Base-by-base conservation (phyloP, 1,140 invertebrate genomes). In the Drosophila pandora region DNA sequence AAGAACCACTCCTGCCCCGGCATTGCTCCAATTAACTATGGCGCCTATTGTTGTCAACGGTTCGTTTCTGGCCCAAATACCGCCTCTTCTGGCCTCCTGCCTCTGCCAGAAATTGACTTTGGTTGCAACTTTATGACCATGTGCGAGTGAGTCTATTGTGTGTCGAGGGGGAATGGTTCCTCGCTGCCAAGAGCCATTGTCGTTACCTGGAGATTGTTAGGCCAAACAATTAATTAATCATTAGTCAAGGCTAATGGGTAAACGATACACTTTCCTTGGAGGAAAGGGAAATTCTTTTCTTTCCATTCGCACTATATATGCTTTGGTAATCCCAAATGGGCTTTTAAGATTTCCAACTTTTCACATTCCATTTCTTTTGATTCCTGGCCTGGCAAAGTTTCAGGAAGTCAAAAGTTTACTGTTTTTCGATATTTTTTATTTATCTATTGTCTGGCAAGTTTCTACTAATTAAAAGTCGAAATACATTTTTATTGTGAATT, bases 21-120 rank as follows among this genome's bases (percentile, higher is more conserved):
- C 76, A 77, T 70, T 74, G 55, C 62, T 76, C 65, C 81, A 84
- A 80, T 85, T 85, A 81, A 77, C 73, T 87, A 48, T 55, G 68
- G 47, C 57, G 60, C 39, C 77, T 39, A 70, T 87, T 70, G 73
- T 85, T 87, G 68, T 77, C 73, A 67, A 50, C 59, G 22, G 25
- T 37, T 53, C 22, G 32, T 28, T 28, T 41, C 64, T 47, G 39
- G 37, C 41, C 21, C 39, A 28, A 25, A 54, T 21, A 32, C 61
- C 25, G 2, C 25, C 5, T 7, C 13, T 25, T 28, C 25, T 28
- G 6, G 5, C 48, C 34, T 8, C 22, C 17, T 10, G 47, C 22
- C 8, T 12, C 32, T 61, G 41, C 3, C 45, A 49, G 55, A 65
- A 55, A 55, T 45, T 39, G 9, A 28, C 43, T 68, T 37, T 30